phyloP scores from a whole-genome alignment of 2,888 invertebrate genomes.

The Ctenicera cuprea region DNA sequence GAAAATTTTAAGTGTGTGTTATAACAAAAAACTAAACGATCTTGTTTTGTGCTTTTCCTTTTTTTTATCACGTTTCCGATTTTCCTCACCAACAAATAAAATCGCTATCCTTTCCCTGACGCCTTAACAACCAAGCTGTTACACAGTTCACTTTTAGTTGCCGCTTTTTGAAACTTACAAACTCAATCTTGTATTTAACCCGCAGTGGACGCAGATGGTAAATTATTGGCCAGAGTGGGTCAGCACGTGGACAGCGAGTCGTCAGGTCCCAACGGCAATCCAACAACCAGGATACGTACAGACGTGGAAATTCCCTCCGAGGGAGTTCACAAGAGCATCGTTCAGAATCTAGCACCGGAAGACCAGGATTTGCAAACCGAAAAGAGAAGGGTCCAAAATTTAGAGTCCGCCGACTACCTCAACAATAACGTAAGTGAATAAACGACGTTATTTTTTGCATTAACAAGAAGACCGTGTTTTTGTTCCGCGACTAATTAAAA shows the following conservation, averaged over 20 bases:
- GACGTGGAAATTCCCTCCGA: slow-evolving; percentile 76
- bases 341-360: slow-evolving; percentile 68
- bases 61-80: not conserved
- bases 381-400: slow-evolving; percentile 73
- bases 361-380: slow-evolving; percentile 58
- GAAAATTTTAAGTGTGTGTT: too few relatives aligned
- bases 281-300: slow-evolving; percentile 73
- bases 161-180: slow-evolving; percentile 16
- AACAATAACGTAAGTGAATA: slow-evolving; percentile 72
- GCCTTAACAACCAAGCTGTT: slow-evolving; percentile 11
- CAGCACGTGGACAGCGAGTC: slow-evolving; percentile 66
- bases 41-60: too few relatives aligned
- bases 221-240: slow-evolving; percentile 68
- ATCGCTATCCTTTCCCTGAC: not conserved
- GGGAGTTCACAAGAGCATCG: slow-evolving; percentile 75
- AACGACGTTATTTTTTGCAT: not conserved
- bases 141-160: slow-evolving; percentile 14
- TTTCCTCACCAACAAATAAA: not conserved
- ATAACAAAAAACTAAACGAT: too few relatives aligned
- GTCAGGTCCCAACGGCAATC: slow-evolving; percentile 68
- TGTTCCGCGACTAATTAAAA: slow-evolving; percentile 6
- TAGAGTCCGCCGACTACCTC: slow-evolving; percentile 73
- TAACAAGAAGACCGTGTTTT: not conserved
- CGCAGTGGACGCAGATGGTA: slow-evolving; percentile 69
- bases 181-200: slow-evolving; percentile 31